Evolutionary conservation across 2,113 vertebrate species (phyloP), one percentile per base, ranked within the genome.

Genomic region (Entosphenus tridentatus): DNA sequence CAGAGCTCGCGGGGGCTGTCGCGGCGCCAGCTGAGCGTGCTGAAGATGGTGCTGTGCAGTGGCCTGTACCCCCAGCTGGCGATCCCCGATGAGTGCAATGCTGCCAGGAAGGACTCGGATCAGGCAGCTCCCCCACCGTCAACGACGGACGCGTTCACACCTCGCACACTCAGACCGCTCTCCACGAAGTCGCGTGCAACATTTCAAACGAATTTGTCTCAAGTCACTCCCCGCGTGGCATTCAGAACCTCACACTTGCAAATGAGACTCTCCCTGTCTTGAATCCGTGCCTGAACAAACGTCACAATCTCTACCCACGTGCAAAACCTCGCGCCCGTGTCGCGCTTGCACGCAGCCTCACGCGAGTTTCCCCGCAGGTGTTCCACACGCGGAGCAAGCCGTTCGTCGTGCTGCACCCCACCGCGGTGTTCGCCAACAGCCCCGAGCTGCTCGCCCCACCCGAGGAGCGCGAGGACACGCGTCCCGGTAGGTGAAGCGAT

Each of bases 41-140:
- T 93, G 13, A 86, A 84, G 73, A 80, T 95, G 75, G 77, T 89
- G 75, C 80, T 96, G 8, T 85, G 81, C 71, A 74, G 84, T 2
- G 89, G 90, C 2, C 84, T 96, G 8, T 95, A 89, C 76, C 90
- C 90, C 0, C 89, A 95, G 76, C 79, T 95, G 70, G 87, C 88
- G 0, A 8, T 86, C 65, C 83, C 90, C 0, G 90, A 96, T n/a
- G 80, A 77, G 0, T 83, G 87, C 80, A 95, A 96, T 75, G 70
- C 80, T 12, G 74, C 77, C 72, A 85, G 90, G 68, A 92, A 86
- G 71, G 86, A 91, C 75, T 89, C 90, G 0, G 89, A 96, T 2
- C 90, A 96, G 87, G 90, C 86, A 55, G 11, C 1, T 21, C 10
- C 10, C 10, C 2, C 0, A 1, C 1, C 1, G 39, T 8, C 14